phyloP scores from a whole-genome alignment of 2,888 invertebrate species.

The Molanna angustata region DNA sequence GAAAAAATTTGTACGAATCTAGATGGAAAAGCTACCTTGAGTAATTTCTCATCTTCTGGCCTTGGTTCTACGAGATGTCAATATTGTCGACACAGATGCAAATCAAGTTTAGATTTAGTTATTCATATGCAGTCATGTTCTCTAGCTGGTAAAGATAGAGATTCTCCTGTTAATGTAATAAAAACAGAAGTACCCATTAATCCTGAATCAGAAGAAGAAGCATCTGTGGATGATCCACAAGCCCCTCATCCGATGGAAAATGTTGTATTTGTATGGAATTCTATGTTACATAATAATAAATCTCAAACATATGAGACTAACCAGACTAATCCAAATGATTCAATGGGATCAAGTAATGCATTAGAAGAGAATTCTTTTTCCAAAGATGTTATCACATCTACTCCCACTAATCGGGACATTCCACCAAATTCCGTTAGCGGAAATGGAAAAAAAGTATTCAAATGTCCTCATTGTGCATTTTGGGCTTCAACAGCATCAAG shows the following conservation, averaged over 20 bases:
- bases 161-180: slow-evolving; percentile 39
- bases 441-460: slow-evolving; percentile 77
- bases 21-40: slow-evolving; percentile 43
- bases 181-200: slow-evolving; percentile 41
- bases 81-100: slow-evolving; percentile 82
- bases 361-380: slow-evolving; percentile 39
- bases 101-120: slow-evolving; percentile 75
- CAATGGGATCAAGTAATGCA: not conserved
- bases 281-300: slow-evolving; percentile 47
- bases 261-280: slow-evolving; percentile 79
- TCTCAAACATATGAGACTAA: slow-evolving; percentile 16
- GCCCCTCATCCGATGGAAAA: slow-evolving; percentile 77
- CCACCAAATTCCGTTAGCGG: slow-evolving; percentile 61
- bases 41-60: slow-evolving; percentile 47
- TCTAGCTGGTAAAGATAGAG: slow-evolving; percentile 49
- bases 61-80: slow-evolving; percentile 77
- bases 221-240: slow-evolving; percentile 38
- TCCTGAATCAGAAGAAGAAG: slow-evolving; percentile 41
- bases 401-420: slow-evolving; percentile 53
- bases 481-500: slow-evolving; percentile 91
- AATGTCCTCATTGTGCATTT: slow-evolving; percentile 89
- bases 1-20: slow-evolving; percentile 63
- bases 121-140: slow-evolving; percentile 72
- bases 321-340: slow-evolving; percentile 13
- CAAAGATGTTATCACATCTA: slow-evolving; percentile 35